These are phyloP conservation scores for Mormyrus lacerda DNA, from an alignment of 2,113 vertebrate species.

Conservation along the genomic window DNA sequence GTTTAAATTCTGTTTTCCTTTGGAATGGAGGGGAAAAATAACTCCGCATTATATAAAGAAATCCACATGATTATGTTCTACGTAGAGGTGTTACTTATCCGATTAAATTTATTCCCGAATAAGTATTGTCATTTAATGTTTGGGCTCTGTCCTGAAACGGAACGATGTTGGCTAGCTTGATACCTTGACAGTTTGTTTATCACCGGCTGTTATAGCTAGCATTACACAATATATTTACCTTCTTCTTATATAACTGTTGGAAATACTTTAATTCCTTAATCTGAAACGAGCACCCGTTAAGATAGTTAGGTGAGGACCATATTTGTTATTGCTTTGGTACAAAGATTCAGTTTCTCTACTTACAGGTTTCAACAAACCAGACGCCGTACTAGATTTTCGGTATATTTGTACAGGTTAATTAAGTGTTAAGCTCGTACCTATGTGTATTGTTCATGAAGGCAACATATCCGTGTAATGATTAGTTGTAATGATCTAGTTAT, in stretches of 20 bases:
- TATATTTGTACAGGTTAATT: neutral
- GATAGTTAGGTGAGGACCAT: neutral
- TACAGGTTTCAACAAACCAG: neutral
- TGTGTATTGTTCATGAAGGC: neutral
- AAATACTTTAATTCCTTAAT: neutral
- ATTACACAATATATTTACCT: neutral
- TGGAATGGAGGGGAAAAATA: neutral
- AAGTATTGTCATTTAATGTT: neutral
- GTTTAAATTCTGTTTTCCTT: neutral
- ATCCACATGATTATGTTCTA: neutral
- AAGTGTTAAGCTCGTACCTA: neutral
- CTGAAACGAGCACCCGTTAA: neutral
- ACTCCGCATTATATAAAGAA: neutral
- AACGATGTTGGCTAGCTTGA: neutral
- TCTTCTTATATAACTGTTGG: neutral
- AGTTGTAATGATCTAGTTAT: neutral
- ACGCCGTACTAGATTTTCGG: neutral
- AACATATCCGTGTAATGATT: neutral
- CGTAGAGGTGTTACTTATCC: neutral
- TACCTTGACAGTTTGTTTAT: neutral
- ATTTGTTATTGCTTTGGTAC: neutral
- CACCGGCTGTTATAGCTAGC: neutral
- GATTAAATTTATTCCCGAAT: neutral
- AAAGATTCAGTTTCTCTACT: neutral
- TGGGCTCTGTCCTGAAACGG: neutral